Base-by-base conservation (phyloP, 2,797 vertebrate genomes). In the Champsocephalus gunnari region DNA sequence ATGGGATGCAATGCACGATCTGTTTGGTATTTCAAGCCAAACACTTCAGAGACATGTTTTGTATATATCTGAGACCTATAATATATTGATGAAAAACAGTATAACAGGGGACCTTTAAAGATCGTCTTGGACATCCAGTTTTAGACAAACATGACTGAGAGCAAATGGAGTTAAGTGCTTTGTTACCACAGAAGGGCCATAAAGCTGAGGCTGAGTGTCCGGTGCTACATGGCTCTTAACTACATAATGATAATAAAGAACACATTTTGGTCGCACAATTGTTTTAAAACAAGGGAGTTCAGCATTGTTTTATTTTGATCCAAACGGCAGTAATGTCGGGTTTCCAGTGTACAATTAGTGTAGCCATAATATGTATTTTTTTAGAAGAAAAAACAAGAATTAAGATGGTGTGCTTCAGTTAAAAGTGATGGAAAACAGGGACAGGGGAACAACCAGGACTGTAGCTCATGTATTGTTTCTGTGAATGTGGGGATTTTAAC, bases 121-220 rank as follows among this genome's bases (percentile, higher is more conserved):
- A 84, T 90, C 72, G 78, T 81, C 83, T 50, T 60, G 77, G 80
- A 89, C 38, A 78, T 74, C 38, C 65, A 74, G 41, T 79, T 86
- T 81, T 80, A 66, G 51, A 80, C 84, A 93, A 93, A 91, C 87
- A 92, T 68, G 32, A 56, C 66, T 53, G 54, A 87, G 56, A 69
- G 68, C 67, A 90, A 91, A 93, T 78, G 75, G 82, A 88, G 71
- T 58, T 63, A 64, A 92, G 75, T 81, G 80, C 83, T 85, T 80
- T 81, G 83, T 82, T 53, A 75, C 55, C n/a, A n/a, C 21, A 28
- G 63, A 48, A 19, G 47, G 58, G 68, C 64, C 50, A 82, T 85
- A 81, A 88, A 90, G 82, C 54, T n/a, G 45, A 47, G 41, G 28
- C n/a, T 19, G 0, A 65, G 17, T 55, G 49, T 57, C 17, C 49